phyloP scores from a whole-genome alignment of 2,888 invertebrate species.

The Saturnia pavonia region DNA sequence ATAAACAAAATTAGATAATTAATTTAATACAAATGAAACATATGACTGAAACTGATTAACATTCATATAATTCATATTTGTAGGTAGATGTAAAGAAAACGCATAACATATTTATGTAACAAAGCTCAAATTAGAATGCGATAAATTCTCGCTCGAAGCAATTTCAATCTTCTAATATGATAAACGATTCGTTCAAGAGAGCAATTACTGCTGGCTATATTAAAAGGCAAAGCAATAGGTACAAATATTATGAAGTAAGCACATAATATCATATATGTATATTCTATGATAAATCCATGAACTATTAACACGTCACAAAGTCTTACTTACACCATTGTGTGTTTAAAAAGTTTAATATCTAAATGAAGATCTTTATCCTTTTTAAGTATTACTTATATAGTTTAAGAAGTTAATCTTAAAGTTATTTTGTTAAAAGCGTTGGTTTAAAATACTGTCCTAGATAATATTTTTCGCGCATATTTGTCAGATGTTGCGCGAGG shows the following conservation, averaged over 20 bases:
- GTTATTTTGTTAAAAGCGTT: constrained; percentile 19
- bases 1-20: not conserved
- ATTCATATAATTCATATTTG: constrained; percentile 27
- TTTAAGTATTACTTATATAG: not conserved
- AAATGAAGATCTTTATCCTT: not conserved
- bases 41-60: constrained; percentile 21
- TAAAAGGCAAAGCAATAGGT: constrained; percentile 51
- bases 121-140: constrained; percentile 52
- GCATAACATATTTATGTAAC: constrained; percentile 41
- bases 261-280: not conserved
- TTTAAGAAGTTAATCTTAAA: not conserved
- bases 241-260: constrained; percentile 35
- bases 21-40: constrained; percentile 18
- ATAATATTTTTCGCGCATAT: constrained; percentile 55
- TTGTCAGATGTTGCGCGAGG: constrained; percentile 46
- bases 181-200: constrained; percentile 73
- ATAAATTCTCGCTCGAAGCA: constrained; percentile 52
- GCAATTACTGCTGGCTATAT: constrained; percentile 60
- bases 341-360: not conserved
- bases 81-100: constrained; percentile 32
- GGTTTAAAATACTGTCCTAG: constrained; percentile 39
- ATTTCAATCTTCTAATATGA: constrained; percentile 66
- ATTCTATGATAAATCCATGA: not conserved
- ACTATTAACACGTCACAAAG: constrained; percentile 15
- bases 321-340: constrained; percentile 8